These are phyloP conservation scores for Exephanes ischioxanthus DNA, from an alignment of 2,888 invertebrate genomes.

Conservation along the genomic window DNA sequence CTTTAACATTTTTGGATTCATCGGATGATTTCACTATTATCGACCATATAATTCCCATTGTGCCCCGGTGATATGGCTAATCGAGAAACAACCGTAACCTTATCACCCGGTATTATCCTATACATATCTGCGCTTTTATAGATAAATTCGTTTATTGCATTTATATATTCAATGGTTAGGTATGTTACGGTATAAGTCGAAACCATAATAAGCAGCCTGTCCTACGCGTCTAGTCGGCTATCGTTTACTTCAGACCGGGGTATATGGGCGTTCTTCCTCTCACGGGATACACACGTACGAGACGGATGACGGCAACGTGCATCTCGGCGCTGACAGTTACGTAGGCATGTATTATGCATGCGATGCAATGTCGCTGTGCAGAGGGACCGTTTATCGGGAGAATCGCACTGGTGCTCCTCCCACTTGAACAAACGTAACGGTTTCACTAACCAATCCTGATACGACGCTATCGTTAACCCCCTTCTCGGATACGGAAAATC, in stretches of 20 bases:
- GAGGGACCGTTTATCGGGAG: conserved; percentile 63
- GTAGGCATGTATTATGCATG: conserved; percentile 70
- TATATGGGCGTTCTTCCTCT: conserved; percentile 66
- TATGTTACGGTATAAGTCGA: conserved; percentile 35
- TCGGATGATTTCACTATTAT: neutral
- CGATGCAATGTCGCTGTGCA: conserved; percentile 64
- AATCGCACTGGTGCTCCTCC: conserved; percentile 79
- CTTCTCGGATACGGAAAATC: conserved; percentile 55
- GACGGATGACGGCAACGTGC: conserved; percentile 67
- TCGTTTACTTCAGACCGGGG: conserved; percentile 33
- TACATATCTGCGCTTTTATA: conserved; percentile 38
- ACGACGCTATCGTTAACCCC: conserved; percentile 60
- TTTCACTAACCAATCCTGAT: conserved; percentile 76
- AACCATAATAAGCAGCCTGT: conserved; percentile 52
- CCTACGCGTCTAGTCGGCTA: conserved; percentile 60
- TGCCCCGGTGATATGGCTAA: neutral
- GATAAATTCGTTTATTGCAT: neutral
- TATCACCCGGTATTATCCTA: neutral
- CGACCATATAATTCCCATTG: neutral
- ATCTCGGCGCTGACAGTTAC: conserved; percentile 72
- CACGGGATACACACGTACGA: conserved; percentile 39
- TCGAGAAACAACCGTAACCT: neutral
- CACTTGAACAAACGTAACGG: conserved; percentile 76
- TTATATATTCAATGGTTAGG: conserved; percentile 40
- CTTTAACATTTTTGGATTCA: neutral